Evolutionary conservation across 1,140 invertebrate species (phyloP).

Genomic region (Penaeus indicus): DNA sequence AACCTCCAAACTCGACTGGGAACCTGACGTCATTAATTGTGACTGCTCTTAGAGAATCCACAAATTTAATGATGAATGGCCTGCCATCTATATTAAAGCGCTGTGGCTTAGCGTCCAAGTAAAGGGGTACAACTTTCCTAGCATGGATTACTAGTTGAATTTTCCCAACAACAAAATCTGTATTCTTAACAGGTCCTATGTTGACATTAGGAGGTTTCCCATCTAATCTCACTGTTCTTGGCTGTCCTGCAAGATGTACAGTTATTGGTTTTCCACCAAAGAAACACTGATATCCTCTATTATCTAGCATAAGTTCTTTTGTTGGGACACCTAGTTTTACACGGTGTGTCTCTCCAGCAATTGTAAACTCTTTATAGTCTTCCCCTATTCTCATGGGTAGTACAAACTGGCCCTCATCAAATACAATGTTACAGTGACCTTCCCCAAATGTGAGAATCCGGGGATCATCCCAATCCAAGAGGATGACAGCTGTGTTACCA

Average conservation of each 20-base stretch:
- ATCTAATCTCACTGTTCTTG: slow-evolving; percentile 82
- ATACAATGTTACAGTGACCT: slow-evolving; percentile 67
- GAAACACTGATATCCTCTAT: slow-evolving; percentile 86
- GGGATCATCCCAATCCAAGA: slow-evolving; percentile 87
- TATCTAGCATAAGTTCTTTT: slow-evolving; percentile 90
- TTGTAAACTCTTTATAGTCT: slow-evolving; percentile 68
- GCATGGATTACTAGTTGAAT: slow-evolving; percentile 87
- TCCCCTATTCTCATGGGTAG: slow-evolving; percentile 67
- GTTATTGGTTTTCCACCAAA: slow-evolving; percentile 90
- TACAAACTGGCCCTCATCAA: slow-evolving; percentile 67
- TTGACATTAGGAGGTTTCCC: slow-evolving; percentile 84
- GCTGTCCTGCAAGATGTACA: slow-evolving; percentile 85
- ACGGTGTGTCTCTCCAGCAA: slow-evolving; percentile 73
- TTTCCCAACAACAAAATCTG: slow-evolving; percentile 84
- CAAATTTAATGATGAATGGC: slow-evolving; percentile 83
- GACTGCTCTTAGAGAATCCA: slow-evolving; percentile 81
- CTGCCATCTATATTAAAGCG: slow-evolving; percentile 79
- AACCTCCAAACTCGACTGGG: slow-evolving; percentile 86
- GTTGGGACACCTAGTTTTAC: slow-evolving; percentile 93
- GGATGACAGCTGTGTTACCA: slow-evolving; percentile 85
- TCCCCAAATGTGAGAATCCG: slow-evolving; percentile 84
- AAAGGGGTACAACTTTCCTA: slow-evolving; percentile 83
- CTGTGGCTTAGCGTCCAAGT: slow-evolving; percentile 88
- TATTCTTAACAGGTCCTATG: slow-evolving; percentile 75
- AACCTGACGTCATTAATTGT: slow-evolving; percentile 88